phyloP scores from a whole-genome alignment of 2,797 vertebrate genomes.

The Pterois miles region DNA sequence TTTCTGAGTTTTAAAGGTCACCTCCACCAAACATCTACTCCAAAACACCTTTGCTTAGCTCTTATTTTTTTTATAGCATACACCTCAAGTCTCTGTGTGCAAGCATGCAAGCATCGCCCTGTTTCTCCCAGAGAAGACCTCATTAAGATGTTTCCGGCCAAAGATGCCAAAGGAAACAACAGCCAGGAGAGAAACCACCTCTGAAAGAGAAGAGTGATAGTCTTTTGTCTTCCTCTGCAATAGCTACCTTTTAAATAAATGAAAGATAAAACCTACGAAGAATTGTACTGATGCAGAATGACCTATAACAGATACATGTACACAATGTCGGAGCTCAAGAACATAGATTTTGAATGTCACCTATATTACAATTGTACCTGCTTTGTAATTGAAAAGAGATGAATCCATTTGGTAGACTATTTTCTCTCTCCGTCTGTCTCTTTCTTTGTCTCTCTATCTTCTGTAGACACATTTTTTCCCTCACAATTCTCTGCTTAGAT shows the following conservation, averaged over 20 bases:
- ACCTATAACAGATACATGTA: neutral
- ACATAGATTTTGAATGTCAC: neutral
- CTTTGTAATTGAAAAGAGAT: neutral
- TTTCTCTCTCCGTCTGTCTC: neutral
- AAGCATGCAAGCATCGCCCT: neutral
- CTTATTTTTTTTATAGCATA: conserved; percentile 21
- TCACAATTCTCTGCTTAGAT: neutral
- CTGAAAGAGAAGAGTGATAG: neutral
- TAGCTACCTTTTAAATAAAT: neutral
- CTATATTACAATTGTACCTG: neutral
- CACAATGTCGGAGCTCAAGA: neutral
- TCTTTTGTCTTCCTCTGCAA: neutral
- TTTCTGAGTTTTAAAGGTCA: neutral
- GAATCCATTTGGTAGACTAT: neutral
- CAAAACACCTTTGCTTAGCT: neutral
- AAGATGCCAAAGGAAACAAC: conserved; percentile 7
- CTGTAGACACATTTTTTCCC: neutral
- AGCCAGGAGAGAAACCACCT: neutral
- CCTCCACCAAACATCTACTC: neutral
- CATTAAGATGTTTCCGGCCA: conserved; percentile 23
- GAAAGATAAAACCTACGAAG: neutral
- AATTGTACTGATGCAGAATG: neutral
- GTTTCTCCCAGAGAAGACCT: conserved; percentile 5
- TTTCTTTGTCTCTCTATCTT: conserved; percentile 1
- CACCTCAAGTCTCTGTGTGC: neutral